These are phyloP conservation scores for Erannis defoliaria DNA, from an alignment of 2,888 invertebrate species.

Conservation along the genomic window DNA sequence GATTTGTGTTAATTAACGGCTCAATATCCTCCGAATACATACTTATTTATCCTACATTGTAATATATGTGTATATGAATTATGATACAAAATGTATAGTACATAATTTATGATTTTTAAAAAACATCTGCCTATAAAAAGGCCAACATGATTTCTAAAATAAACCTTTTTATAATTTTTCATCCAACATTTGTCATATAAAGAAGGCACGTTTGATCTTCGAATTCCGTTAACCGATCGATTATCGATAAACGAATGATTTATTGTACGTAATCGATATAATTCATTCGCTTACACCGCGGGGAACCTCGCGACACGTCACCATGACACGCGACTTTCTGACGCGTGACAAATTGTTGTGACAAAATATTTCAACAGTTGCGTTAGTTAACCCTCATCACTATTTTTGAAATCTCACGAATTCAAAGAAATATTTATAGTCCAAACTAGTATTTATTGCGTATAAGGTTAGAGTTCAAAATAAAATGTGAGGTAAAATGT, in stretches of 20 bases:
- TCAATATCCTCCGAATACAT: no score
- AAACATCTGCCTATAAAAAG: conserved; percentile 49
- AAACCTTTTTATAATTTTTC: conserved; percentile 56
- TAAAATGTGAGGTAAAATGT: conserved; percentile 27
- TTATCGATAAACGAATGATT: conserved; percentile 77
- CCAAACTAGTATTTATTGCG: conserved; percentile 15
- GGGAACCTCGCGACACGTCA: conserved; percentile 67
- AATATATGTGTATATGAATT: no score
- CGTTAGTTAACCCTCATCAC: conserved; percentile 73
- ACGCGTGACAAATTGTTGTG: conserved; percentile 86
- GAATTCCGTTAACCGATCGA: conserved; percentile 79
- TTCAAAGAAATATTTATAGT: conserved; percentile 19
- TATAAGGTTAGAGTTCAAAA: conserved; percentile 26
- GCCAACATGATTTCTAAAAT: conserved; percentile 48
- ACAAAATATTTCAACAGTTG: conserved; percentile 87
- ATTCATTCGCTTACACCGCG: conserved; percentile 71
- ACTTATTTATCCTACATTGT: no score
- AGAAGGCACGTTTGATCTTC: conserved; percentile 73
- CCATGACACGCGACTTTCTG: conserved; percentile 75
- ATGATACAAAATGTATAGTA: background rate
- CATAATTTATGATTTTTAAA: background rate
- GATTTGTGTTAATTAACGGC: no score
- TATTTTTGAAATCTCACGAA: conserved; percentile 47
- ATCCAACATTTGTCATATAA: conserved; percentile 73
- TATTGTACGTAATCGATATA: conserved; percentile 80